Evolutionary conservation across 2,888 invertebrate species (phyloP), one percentile per base, ranked within the genome.

Genomic region (Camptogramma bilineatum): DNA sequence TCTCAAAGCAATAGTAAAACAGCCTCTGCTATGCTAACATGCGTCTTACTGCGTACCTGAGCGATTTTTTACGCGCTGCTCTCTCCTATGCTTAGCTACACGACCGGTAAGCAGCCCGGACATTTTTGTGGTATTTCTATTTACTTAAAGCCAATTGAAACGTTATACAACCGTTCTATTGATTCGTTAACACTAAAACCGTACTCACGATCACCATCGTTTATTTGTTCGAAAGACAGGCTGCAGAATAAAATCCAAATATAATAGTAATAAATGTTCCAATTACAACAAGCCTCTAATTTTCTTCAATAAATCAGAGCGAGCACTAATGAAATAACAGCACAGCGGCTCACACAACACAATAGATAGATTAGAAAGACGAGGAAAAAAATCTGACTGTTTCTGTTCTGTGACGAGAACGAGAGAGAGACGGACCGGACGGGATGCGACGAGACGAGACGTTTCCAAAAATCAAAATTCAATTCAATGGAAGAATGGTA

Each of bases 21-120:
- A 84, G 82, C 80, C 77, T 79, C 74, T 78, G 78, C 21, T 69
- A 68, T 48, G 73, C 74, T 80, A 84, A 81, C 86, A 87, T 87
- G 86, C 86, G 76, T 74, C 72, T 78, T 68, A 74, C 71, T 75
- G 75, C 85, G 82, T 90, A 93, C 92, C 92, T 92, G 90, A 83
- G 75, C 86, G 85, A 73, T 77, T 86, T 81, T 88, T 89, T 76
- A 82, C 79, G 70, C 85, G 86, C 66, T 83, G 85, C 72, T 82
- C 82, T 82, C 85, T 86, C 77, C 83, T 85, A 78, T 81, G 86
- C 76, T 91, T 93, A 72, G 84, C 81, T 69, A 93, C 90, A 64
- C 91, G 88, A 72, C 91, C 90, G 72, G 85, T 81, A 71, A 89
- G 81, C 72, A 90, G 82, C 70, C 87, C 87, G 68, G 91, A 90